Evolutionary conservation across 2,888 invertebrate species (phyloP), one percentile per base, ranked within the genome.

Genomic region (Strigamia maritima): DNA sequence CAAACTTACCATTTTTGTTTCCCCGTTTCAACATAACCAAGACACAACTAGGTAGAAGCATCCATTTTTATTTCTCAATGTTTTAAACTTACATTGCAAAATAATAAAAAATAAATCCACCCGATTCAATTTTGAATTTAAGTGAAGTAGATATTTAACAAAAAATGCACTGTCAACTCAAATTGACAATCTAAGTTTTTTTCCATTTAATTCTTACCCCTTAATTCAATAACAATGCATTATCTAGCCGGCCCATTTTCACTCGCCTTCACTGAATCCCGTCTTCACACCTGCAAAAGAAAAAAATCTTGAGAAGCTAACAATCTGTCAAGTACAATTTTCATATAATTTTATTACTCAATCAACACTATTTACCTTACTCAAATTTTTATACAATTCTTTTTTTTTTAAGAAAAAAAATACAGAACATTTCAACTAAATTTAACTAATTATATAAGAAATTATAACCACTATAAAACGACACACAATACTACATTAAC

Each of bases 251-350:
- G 14, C 44, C 44, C 12, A 44, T 44, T 44, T 44, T 44, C 44
- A 44, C 4, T 44, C 44, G 44, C n/a, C 44, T 10, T 44, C 16
- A n/a, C 19, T 70, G 16, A 14, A 14, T 19, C 26, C 19, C 70
- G 28, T 70, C 70, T 24, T 28, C 70, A 16, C 16, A 14, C 75
- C 75, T 75, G 75, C 75, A 75, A 75, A 75, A 75, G 75, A 75
- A 75, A 75, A 75, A 75, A 75, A 35, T 44, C 75, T 75, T 75
- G 75, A 75, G 35, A 75, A 75, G 75, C 75, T 22, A 75, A 75
- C 35, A 22, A 75, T 31, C 28, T 75, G 75, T 31, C 26, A 75
- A 31, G 26, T 31, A 24, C 28, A 70, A 24, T n/a, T 26, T 70
- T 70, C 70, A 70, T 3, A 70, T n/a, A 70, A n/a, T 26, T 24